Conservation (phyloP, 2,797 vertebrate species). For the Microctenopoma steveboyesi region DNA sequence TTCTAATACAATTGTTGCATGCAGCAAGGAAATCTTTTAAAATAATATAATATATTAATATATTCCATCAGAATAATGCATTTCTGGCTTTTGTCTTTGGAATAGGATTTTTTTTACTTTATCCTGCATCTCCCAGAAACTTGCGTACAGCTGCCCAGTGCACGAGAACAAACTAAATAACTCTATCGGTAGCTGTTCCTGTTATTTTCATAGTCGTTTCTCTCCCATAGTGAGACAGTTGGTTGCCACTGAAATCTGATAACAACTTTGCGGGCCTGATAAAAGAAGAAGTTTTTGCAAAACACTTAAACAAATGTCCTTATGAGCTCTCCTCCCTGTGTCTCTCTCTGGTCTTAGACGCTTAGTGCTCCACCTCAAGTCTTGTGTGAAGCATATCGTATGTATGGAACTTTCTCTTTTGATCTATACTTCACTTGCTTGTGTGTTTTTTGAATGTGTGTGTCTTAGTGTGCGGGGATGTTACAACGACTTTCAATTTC, state of each 20-base stretch:
- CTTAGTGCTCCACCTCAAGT: constrained; percentile 2
- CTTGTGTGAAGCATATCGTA: constrained; percentile 9
- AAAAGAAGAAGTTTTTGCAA: constrained; percentile 34
- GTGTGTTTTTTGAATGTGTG: constrained; percentile 5
- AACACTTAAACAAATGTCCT: constrained; percentile 33
- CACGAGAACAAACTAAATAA: background rate
- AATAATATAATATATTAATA: background rate
- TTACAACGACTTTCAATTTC: background rate
- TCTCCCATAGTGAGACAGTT: constrained; percentile 1
- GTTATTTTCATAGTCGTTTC: constrained; percentile 26
- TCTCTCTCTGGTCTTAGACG: constrained; percentile 20
- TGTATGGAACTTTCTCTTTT: constrained; percentile 12
- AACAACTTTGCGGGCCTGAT: constrained; percentile 41
- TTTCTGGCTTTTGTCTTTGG: background rate
- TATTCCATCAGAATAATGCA: background rate
- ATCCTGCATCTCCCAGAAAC: background rate
- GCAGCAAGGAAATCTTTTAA: background rate
- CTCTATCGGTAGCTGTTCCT: background rate
- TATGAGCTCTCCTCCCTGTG: constrained; percentile 10
- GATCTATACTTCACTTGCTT: constrained; percentile 10
- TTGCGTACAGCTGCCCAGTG: background rate
- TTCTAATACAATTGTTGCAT: background rate
- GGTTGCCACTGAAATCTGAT: constrained; percentile 34
- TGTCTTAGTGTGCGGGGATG: background rate
- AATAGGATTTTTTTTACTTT: background rate